Conservation (phyloP, 2,888 invertebrate species). For the Dryobotodes eremita region DNA sequence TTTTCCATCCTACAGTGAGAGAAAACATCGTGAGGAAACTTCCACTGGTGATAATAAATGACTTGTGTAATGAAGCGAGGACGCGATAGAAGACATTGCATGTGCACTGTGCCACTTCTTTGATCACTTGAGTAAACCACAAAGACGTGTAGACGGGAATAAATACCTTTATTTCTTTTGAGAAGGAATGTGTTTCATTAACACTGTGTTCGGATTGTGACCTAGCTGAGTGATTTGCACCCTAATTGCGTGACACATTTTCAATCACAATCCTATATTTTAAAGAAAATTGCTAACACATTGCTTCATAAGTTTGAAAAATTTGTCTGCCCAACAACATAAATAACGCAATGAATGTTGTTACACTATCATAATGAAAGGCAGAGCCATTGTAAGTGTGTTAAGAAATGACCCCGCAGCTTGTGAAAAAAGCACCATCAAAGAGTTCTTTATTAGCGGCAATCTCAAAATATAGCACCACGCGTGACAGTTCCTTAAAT, state of each 20-base stretch:
- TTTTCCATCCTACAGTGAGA: neutral
- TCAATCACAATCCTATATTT: too few species aligned
- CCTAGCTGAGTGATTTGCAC: too few species aligned
- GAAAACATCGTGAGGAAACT: conserved; percentile 14
- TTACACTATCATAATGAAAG: too few species aligned
- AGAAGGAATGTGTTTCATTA: neutral
- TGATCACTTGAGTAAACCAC: conserved; percentile 22
- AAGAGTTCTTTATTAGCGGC: too few species aligned
- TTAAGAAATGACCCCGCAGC: too few species aligned
- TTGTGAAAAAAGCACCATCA: too few species aligned
- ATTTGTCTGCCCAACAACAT: too few species aligned
- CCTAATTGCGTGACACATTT: too few species aligned
- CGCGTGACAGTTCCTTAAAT: neutral
- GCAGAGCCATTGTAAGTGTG: too few species aligned
- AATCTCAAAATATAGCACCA: neutral
- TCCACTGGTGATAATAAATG: conserved; percentile 8
- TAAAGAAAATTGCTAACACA: too few species aligned
- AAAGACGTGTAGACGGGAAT: neutral
- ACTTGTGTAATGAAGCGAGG: conserved; percentile 45
- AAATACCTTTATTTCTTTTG: neutral
- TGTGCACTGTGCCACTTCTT: conserved; percentile 4
- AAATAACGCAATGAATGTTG: too few species aligned
- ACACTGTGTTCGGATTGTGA: neutral
- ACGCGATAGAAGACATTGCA: conserved; percentile 19
- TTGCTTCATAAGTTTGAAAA: too few species aligned